Conservation (phyloP, 2,888 invertebrate genomes). For the Selenia dentaria region DNA sequence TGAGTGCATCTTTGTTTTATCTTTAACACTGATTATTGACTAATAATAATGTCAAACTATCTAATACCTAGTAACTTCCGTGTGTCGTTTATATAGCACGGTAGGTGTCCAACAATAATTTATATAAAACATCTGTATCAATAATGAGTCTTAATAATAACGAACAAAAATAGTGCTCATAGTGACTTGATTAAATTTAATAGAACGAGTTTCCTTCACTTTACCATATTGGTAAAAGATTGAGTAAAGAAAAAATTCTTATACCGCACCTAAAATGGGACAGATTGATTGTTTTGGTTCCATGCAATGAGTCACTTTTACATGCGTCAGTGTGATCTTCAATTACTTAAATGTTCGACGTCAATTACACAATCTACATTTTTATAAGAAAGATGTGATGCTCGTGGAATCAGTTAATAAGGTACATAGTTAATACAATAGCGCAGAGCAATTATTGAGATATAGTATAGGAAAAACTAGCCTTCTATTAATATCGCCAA, state of each 20-base stretch:
- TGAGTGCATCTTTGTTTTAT: slow-evolving; percentile 3
- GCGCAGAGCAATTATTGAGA: background rate
- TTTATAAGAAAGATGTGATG: background rate
- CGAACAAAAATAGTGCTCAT: background rate
- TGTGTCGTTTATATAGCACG: background rate
- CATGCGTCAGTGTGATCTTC: slow-evolving; percentile 15
- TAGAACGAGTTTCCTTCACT: background rate
- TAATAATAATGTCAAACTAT: background rate
- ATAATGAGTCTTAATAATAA: background rate
- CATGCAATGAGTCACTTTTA: slow-evolving; percentile 9
- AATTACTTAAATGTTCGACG: slow-evolving; percentile 14
- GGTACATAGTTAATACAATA: background rate
- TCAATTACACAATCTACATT: slow-evolving; percentile 3
- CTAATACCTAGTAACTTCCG: background rate
- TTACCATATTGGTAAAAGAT: too few species aligned
- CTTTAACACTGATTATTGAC: slow-evolving; percentile 5
- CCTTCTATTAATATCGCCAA: too few species aligned
- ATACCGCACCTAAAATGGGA: too few species aligned
- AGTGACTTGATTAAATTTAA: background rate
- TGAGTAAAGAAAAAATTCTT: too few species aligned
- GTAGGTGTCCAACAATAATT: slow-evolving; percentile 1
- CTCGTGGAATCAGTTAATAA: background rate
- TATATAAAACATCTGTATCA: slow-evolving; percentile 6
- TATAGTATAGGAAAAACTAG: background rate
- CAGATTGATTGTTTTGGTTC: slow-evolving; percentile 14